phyloP scores from a whole-genome alignment of 2,888 invertebrate genomes.

The Tachina lurida region DNA sequence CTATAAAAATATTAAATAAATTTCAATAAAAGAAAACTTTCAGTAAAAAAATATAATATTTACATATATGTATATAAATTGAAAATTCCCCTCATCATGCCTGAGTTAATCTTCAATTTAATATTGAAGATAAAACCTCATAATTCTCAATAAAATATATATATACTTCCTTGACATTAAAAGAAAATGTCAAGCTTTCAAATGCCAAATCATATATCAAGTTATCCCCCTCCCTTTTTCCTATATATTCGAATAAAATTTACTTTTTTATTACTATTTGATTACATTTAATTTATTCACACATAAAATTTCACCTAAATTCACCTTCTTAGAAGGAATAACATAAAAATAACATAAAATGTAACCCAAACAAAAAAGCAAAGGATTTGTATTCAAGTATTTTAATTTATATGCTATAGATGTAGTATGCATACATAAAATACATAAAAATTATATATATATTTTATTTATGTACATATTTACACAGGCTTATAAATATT shows the following conservation, averaged over 20 bases:
- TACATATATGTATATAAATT: too few species aligned
- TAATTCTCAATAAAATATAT: too few species aligned
- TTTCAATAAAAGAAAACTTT: too few species aligned
- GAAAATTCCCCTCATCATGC: too few species aligned
- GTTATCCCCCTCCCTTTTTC: not conserved
- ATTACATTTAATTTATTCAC: not conserved
- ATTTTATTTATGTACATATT: slow-evolving; percentile 1
- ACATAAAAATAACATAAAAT: not conserved
- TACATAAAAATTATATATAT: not conserved
- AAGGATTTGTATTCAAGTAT: not conserved
- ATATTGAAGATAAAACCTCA: too few species aligned
- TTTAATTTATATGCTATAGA: not conserved
- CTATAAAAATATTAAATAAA: too few species aligned
- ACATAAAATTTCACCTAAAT: not conserved
- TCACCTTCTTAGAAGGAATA: not conserved
- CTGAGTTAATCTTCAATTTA: too few species aligned
- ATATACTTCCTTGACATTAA: too few species aligned
- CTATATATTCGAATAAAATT: not conserved
- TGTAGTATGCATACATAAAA: not conserved
- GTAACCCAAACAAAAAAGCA: not conserved
- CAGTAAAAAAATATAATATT: too few species aligned
- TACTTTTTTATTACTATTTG: slow-evolving; percentile 8
- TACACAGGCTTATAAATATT: not conserved
- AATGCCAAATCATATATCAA: too few species aligned
- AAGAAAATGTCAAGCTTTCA: too few species aligned